Evolutionary conservation across 2,888 invertebrate species (phyloP).

Genomic region (Polyommatus icarus): DNA sequence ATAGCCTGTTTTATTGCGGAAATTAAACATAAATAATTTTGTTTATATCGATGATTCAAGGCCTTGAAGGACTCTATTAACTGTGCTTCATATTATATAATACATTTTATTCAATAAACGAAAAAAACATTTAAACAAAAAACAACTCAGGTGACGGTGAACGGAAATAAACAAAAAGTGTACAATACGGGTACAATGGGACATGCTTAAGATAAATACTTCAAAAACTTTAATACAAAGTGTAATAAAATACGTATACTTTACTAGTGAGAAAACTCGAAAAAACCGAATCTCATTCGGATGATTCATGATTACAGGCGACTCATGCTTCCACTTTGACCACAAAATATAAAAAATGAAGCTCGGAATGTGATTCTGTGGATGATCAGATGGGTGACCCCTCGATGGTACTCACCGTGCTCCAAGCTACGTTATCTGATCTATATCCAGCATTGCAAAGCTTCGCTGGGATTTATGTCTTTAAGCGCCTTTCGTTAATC

Average conservation of each 20-base stretch:
- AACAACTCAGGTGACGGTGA: slow-evolving; percentile 32
- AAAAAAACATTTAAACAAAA: slow-evolving; percentile 25
- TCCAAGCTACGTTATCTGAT: slow-evolving; percentile 41
- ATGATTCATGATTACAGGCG: slow-evolving; percentile 30
- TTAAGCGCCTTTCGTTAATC: slow-evolving; percentile 57
- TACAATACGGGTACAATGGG: slow-evolving; percentile 28
- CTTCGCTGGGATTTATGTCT: slow-evolving; percentile 59
- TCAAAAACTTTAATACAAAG: slow-evolving; percentile 25
- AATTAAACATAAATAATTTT: neutral
- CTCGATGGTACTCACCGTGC: slow-evolving; percentile 44
- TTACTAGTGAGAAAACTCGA: slow-evolving; percentile 28
- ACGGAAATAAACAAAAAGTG: slow-evolving; percentile 31
- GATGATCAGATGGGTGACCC: slow-evolving; percentile 18
- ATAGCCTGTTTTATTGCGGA: neutral
- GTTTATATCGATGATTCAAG: neutral
- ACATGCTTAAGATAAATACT: slow-evolving; percentile 32
- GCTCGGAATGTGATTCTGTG: slow-evolving; percentile 8
- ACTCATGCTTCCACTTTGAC: slow-evolving; percentile 27
- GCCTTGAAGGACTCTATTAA: neutral
- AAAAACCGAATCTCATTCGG: slow-evolving; percentile 14
- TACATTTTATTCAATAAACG: slow-evolving; percentile 23
- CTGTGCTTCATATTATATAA: slow-evolving; percentile 20
- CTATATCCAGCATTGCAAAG: slow-evolving; percentile 58
- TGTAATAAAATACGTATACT: slow-evolving; percentile 28
- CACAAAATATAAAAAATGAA: slow-evolving; percentile 28